Percentiles rank a stretch among this genome's conserved stretches.
Evolutionary conservation across 64 coral and sea anemone species (phyloP).

Genomic region (Stichodactyla helianthus): DNA sequence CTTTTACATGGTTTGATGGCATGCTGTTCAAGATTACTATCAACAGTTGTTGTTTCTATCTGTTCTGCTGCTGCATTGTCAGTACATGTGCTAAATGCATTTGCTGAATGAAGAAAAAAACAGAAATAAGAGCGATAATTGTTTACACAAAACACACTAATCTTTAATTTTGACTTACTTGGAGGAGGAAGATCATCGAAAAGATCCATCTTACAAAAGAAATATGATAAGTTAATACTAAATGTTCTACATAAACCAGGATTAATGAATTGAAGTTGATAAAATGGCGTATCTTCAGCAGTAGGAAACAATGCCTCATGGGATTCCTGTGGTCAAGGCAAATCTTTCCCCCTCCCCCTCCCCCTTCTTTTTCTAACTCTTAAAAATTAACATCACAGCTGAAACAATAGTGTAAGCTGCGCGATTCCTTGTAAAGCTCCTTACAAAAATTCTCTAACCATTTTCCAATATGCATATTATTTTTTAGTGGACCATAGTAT

Average conservation of each 20-base stretch:
- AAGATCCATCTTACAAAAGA: slow-evolving; percentile 45
- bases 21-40: neutral
- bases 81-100: neutral
- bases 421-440: no score
- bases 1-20: neutral
- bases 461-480: no score
- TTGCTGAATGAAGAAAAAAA: neutral
- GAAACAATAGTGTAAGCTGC: no score
- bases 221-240: no score
- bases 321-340: slow-evolving; percentile 4
- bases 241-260: no score
- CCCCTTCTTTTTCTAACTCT: neutral
- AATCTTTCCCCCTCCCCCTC: neutral
- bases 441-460: no score
- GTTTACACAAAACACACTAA: neutral
- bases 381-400: no score
- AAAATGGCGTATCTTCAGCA: neutral
- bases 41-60: neutral
- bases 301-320: neutral
- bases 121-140: neutral
- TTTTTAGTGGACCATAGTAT: no score
- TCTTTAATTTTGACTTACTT: slow-evolving; percentile 38
- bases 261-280: no score
- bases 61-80: neutral
- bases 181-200: slow-evolving; percentile 76